These are phyloP conservation scores for Pycnonotus jocosus DNA, from an alignment of 2,113 vertebrate species.

Conservation along the genomic window DNA sequence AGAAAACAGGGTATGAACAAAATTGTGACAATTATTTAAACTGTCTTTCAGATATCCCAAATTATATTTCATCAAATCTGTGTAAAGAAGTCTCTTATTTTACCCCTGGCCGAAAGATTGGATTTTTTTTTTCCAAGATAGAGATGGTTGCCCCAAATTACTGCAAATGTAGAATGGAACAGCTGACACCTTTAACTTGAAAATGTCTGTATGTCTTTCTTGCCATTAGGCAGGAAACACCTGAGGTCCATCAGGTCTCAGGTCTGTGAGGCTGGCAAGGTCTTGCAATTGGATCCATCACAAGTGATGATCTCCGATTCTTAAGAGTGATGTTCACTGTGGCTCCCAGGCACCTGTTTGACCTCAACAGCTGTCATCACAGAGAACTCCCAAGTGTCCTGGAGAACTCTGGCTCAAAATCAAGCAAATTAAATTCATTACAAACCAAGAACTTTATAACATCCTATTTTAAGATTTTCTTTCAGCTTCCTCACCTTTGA, in stretches of 20 bases:
- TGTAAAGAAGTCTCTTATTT: not conserved
- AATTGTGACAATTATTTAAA: not conserved
- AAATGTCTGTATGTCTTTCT: not conserved
- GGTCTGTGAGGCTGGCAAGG: not conserved
- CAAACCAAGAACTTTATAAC: not conserved
- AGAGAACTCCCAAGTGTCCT: accelerated
- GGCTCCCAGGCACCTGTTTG: not conserved
- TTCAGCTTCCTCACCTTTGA: not conserved
- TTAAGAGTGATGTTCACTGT: not conserved
- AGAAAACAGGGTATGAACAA: not conserved
- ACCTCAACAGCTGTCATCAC: not conserved
- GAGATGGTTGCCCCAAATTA: not conserved
- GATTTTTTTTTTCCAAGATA: not conserved
- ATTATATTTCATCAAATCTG: not conserved
- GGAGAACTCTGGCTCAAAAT: not conserved
- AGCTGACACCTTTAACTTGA: not conserved
- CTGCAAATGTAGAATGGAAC: not conserved
- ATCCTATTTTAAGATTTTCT: not conserved
- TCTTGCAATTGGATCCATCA: not conserved
- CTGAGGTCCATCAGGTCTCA: not conserved
- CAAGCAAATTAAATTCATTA: not conserved
- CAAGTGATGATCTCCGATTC: not conserved
- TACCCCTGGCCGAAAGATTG: not conserved
- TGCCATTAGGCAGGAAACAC: not conserved
- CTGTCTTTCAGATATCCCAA: not conserved